Percentiles rank a stretch among this genome's conserved stretches.
phyloP scores from a whole-genome alignment of 92 coral and sea anemone species.

The Scolanthus callimorphus region DNA sequence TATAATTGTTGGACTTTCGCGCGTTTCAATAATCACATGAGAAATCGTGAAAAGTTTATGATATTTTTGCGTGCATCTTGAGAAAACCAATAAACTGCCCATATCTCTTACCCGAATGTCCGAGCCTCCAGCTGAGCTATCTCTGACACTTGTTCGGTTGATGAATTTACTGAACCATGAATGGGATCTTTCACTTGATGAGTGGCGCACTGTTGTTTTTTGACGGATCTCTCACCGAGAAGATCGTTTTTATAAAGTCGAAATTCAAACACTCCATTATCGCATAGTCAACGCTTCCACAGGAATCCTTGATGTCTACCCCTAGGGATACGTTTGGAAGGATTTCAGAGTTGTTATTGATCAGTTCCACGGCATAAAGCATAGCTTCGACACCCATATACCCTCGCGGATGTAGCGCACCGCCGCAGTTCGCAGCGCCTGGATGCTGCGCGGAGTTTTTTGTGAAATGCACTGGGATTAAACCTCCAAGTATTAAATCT shows the following conservation, averaged over 20 bases:
- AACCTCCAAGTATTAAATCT: constrained; percentile 51
- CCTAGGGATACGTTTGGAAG: constrained; percentile 67
- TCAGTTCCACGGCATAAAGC: constrained; percentile 54
- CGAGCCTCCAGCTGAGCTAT: too few relatives aligned
- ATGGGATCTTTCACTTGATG: too few relatives aligned
- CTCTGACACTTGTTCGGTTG: too few relatives aligned
- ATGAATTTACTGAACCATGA: too few relatives aligned
- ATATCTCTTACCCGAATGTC: too few relatives aligned
- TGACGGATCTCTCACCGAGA: neutral
- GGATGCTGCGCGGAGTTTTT: constrained; percentile 46
- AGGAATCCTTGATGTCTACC: constrained; percentile 67
- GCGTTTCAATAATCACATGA: too few relatives aligned
- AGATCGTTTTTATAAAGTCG: constrained; percentile 54
- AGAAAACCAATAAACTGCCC: too few relatives aligned
- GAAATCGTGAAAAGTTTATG: too few relatives aligned
- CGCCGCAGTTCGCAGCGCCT: constrained; percentile 36
- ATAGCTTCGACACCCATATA: constrained; percentile 65
- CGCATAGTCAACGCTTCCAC: constrained; percentile 77
- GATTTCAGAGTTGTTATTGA: constrained; percentile 34
- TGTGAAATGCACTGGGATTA: constrained; percentile 65
- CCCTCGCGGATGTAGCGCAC: constrained; percentile 56
- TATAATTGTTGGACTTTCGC: too few relatives aligned
- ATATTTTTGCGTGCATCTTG: too few relatives aligned
- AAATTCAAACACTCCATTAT: constrained; percentile 68
- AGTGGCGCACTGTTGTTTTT: too few relatives aligned